Conservation (phyloP, 1,140 invertebrate species). For the Sitobion miscanthi region DNA sequence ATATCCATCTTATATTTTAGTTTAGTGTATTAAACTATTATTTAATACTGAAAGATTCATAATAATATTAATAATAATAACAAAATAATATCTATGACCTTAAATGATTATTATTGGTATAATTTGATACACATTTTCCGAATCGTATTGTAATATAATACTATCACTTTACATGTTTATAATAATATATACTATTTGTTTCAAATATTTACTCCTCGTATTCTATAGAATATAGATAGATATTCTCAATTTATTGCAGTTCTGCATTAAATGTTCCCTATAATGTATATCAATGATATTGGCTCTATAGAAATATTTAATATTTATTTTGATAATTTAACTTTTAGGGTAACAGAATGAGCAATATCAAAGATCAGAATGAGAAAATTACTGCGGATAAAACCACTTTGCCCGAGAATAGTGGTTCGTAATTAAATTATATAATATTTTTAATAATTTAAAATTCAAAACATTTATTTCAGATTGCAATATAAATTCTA, state of each 20-base stretch:
- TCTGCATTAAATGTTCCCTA: neutral
- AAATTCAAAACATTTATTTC: slow-evolving; percentile 6
- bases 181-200: neutral
- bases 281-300: neutral
- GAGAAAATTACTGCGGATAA: neutral
- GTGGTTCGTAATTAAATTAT: neutral
- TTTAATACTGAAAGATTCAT: neutral
- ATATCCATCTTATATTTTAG: neutral
- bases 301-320: neutral
- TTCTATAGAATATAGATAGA: neutral
- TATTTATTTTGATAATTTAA: slow-evolving; percentile 2
- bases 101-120: neutral
- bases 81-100: neutral
- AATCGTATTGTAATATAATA: neutral
- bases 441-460: neutral
- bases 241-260: neutral
- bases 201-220: neutral
- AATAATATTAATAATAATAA: neutral
- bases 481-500: neutral
- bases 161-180: neutral
- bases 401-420: neutral
- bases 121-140: neutral
- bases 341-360: neutral
- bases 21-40: neutral
- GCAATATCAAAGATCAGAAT: neutral